A percentile compares a stretch with the other conserved stretches of the same genome.
These are phyloP conservation scores for Bradypodion ventrale DNA, from an alignment of 2,797 vertebrate species.

Conservation along the genomic window DNA sequence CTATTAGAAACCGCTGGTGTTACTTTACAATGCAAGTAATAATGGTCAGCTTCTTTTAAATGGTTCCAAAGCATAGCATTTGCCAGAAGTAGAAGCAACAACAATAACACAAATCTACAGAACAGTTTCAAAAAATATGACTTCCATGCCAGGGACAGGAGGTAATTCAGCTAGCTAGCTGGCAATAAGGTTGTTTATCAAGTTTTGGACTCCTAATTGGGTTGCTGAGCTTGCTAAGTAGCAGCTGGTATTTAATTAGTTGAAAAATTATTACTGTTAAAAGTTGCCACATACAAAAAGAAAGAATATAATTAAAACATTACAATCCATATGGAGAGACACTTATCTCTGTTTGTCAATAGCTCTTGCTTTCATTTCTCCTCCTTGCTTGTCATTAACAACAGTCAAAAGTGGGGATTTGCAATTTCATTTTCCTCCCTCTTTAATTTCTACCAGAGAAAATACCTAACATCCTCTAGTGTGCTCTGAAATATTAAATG, in stretches of 20 bases:
- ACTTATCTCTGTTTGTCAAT: constrained; percentile 69
- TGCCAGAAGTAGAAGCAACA: constrained; percentile 48
- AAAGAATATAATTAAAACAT: constrained; percentile 77
- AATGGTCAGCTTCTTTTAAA: constrained; percentile 36
- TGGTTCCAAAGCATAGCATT: constrained; percentile 51
- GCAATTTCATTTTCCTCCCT: constrained; percentile 44
- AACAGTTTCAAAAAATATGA: constrained; percentile 65
- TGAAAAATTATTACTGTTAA: constrained; percentile 80
- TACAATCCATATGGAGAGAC: constrained; percentile 74
- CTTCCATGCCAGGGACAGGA: constrained; percentile 70
- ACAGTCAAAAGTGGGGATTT: constrained; percentile 58
- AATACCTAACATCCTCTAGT: constrained; percentile 35
- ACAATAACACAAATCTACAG: constrained; percentile 65
- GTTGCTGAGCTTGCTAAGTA: constrained; percentile 72
- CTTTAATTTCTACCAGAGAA: constrained; percentile 51
- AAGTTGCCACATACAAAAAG: constrained; percentile 67
- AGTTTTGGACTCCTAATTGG: constrained; percentile 76
- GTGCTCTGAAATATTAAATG: constrained; percentile 45
- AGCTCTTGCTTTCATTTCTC: constrained; percentile 61
- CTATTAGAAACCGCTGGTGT: neutral
- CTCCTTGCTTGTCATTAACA: constrained; percentile 56
- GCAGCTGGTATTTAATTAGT: constrained; percentile 83
- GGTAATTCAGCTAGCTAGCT: constrained; percentile 73
- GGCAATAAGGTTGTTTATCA: constrained; percentile 75
- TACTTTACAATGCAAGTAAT: constrained; percentile 14